phyloP scores from a whole-genome alignment of 2,113 vertebrate species.

The Daphoenositta chrysoptera region DNA sequence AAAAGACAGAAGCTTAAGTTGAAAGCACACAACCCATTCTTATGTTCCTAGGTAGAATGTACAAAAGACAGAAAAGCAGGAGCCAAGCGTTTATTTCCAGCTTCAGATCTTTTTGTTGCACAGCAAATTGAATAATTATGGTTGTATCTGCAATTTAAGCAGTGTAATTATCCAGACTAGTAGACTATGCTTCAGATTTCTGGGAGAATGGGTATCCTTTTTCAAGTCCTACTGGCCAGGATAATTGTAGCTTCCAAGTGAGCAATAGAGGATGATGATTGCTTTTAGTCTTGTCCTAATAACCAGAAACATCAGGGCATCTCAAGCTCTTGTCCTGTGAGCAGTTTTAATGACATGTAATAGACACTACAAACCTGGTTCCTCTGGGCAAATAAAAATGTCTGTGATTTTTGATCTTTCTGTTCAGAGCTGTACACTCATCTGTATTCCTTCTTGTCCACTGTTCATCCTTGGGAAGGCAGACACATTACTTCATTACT shows the following conservation, averaged over 20 bases:
- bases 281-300: not conserved
- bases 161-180: not conserved
- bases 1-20: not conserved
- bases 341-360: not conserved
- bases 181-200: not conserved
- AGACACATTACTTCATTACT: not conserved
- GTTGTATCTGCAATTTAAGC: not conserved
- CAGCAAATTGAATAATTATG: not conserved
- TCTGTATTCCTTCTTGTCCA: not conserved
- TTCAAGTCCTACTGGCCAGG: not conserved
- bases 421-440: not conserved
- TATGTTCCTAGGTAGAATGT: not conserved
- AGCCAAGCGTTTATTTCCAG: not conserved
- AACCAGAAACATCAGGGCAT: not conserved
- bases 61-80: not conserved
- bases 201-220: not conserved
- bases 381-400: not conserved
- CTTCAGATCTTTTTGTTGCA: not conserved
- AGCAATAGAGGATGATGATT: not conserved
- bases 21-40: not conserved
- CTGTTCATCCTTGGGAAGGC: not conserved
- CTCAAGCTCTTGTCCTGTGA: not conserved
- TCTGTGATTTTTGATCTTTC: fast-evolving
- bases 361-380: not conserved
- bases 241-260: not conserved